phyloP scores from a whole-genome alignment of 1,140 invertebrate genomes.

The Scylla paramamosain region DNA sequence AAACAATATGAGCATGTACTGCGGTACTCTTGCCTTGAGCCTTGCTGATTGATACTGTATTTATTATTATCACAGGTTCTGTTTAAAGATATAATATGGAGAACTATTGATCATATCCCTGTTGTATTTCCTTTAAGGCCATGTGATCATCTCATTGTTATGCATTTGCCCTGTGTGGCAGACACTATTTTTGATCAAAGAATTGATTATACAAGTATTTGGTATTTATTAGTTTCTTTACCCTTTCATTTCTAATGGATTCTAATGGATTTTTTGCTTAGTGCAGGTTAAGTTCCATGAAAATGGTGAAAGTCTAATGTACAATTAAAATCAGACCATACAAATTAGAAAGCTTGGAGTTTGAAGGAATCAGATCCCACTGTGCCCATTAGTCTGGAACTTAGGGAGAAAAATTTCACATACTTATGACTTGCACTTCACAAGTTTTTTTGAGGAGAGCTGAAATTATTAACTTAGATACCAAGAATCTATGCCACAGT shows the following conservation, averaged over 20 bases:
- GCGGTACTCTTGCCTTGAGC: constrained; percentile 74
- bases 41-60: constrained; percentile 71
- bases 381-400: too few relatives aligned
- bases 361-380: too few relatives aligned
- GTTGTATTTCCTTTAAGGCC: constrained; percentile 76
- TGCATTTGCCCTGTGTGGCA: constrained; percentile 75
- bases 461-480: too few relatives aligned
- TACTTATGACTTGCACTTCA: too few relatives aligned
- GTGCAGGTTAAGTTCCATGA: too few relatives aligned
- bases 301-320: too few relatives aligned
- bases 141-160: constrained; percentile 75
- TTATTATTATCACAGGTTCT: constrained; percentile 72
- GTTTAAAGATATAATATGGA: constrained; percentile 76
- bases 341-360: too few relatives aligned
- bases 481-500: too few relatives aligned
- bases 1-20: constrained; percentile 56
- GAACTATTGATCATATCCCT: constrained; percentile 70
- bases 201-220: constrained; percentile 76
- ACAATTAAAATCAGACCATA: too few relatives aligned
- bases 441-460: too few relatives aligned
- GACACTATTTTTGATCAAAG: constrained; percentile 76
- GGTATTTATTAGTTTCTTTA: constrained; percentile 66
- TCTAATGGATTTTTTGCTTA: too few relatives aligned
- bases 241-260: background rate
- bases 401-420: too few relatives aligned